A percentile compares a stretch with the other conserved stretches of the same genome.
Evolutionary conservation across 2,113 vertebrate species (phyloP).

Genomic region (Platycercus adscitus): DNA sequence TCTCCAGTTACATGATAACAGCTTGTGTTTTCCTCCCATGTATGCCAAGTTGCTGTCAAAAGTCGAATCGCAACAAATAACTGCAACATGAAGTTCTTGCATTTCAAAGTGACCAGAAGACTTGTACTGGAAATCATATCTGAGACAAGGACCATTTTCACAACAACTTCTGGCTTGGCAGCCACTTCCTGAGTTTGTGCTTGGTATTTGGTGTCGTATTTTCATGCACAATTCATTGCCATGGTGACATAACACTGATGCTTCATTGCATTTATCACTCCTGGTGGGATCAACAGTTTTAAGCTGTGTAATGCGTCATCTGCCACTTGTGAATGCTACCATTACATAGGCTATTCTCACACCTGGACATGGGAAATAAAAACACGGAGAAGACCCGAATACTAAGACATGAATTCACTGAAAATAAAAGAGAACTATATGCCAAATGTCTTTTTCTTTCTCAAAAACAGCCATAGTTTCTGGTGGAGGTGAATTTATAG

Average conservation of each 20-base stretch:
- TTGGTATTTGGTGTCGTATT: not conserved
- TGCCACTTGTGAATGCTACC: not conserved
- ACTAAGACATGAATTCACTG: not conserved
- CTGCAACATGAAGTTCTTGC: not conserved
- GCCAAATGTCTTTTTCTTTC: not conserved
- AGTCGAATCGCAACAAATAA: not conserved
- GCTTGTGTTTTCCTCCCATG: not conserved
- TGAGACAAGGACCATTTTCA: not conserved
- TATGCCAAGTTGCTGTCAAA: not conserved
- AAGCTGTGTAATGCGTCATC: not conserved
- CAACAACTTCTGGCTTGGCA: not conserved
- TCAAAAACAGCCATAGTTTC: not conserved
- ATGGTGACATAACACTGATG: not conserved
- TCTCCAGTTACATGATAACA: not conserved
- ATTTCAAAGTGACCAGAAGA: not conserved
- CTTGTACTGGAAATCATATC: not conserved
- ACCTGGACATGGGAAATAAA: not conserved
- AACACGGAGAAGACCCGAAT: not conserved
- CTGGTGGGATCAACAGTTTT: not conserved
- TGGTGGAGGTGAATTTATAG: not conserved
- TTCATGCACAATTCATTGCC: not conserved
- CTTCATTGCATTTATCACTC: not conserved
- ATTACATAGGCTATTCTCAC: not conserved
- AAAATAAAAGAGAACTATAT: not conserved
- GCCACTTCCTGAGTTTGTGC: not conserved